Conservation (phyloP, 1,140 invertebrate species). For the Parasteatoda tepidariorum region DNA sequence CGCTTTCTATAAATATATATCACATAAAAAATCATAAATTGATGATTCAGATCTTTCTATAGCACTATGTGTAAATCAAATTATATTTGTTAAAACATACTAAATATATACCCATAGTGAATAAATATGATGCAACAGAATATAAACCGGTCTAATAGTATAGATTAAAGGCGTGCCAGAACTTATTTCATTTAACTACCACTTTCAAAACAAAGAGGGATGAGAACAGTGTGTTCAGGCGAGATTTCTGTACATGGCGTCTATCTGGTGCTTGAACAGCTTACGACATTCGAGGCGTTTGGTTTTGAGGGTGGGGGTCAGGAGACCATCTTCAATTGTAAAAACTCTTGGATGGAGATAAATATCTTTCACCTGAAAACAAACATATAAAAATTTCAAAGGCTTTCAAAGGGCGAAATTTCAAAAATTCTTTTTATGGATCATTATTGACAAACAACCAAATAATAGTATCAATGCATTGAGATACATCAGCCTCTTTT, state of each 20-base stretch:
- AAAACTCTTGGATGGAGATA: conserved; percentile 94
- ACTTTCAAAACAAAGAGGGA: too few relatives aligned
- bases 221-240: too few relatives aligned
- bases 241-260: conserved; percentile 81
- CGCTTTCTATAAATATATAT: too few relatives aligned
- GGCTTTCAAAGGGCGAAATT: background rate
- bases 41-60: too few relatives aligned
- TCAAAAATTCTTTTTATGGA: background rate
- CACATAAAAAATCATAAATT: too few relatives aligned
- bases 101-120: too few relatives aligned
- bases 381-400: background rate
- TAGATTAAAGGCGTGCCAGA: too few relatives aligned
- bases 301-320: conserved; percentile 96
- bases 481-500: background rate
- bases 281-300: conserved; percentile 82
- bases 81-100: too few relatives aligned
- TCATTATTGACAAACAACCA: background rate
- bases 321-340: conserved; percentile 94
- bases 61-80: too few relatives aligned
- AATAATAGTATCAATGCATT: background rate
- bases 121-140: too few relatives aligned
- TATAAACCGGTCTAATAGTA: too few relatives aligned
- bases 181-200: too few relatives aligned
- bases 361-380: conserved; percentile 88
- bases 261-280: conserved; percentile 90